phyloP scores from a whole-genome alignment of 2,797 vertebrate species.

The Schizopygopsis pylzovi region DNA sequence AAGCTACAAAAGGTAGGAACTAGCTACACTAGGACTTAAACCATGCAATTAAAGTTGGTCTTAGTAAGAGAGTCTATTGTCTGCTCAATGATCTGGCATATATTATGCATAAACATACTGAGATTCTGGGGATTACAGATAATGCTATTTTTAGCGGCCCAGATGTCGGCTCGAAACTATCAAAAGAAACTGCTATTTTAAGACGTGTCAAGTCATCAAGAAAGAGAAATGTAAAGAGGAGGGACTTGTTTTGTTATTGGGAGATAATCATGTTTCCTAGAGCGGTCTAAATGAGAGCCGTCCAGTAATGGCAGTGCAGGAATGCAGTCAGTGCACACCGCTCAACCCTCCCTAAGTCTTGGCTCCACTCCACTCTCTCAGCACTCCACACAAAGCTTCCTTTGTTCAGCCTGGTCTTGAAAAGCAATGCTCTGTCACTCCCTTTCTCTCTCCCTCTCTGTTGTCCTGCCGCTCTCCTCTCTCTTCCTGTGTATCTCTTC shows the following conservation, averaged over 20 bases:
- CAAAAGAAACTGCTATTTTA: conserved; percentile 23
- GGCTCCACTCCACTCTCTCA: conserved; percentile 82
- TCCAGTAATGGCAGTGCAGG: conserved; percentile 85
- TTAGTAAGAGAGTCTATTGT: not conserved
- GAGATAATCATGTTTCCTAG: conserved; percentile 78
- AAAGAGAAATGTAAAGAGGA: conserved; percentile 54
- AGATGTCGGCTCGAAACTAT: conserved; percentile 14
- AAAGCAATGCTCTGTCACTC: conserved; percentile 77
- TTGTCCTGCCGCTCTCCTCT: conserved; percentile 65
- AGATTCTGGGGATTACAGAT: not conserved
- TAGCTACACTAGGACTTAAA: not conserved
- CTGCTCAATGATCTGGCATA: not conserved
- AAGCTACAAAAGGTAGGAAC: not conserved
- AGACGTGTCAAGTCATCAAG: conserved; percentile 41
- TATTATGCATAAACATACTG: conserved; percentile 20
- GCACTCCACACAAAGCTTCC: conserved; percentile 81
- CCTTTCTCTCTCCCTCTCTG: conserved; percentile 67
- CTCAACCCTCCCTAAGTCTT: conserved; percentile 84
- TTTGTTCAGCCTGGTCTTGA: conserved; percentile 85
- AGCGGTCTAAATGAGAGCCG: conserved; percentile 82
- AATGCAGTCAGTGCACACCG: conserved; percentile 85
- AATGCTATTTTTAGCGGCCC: conserved; percentile 9
- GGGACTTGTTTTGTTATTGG: conserved; percentile 52
- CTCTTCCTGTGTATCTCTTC: conserved; percentile 62
- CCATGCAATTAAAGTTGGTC: not conserved